A percentile compares a stretch with the other conserved stretches of the same genome.
phyloP scores from a whole-genome alignment of 2,113 vertebrate genomes.

The Eurypyga helias region DNA sequence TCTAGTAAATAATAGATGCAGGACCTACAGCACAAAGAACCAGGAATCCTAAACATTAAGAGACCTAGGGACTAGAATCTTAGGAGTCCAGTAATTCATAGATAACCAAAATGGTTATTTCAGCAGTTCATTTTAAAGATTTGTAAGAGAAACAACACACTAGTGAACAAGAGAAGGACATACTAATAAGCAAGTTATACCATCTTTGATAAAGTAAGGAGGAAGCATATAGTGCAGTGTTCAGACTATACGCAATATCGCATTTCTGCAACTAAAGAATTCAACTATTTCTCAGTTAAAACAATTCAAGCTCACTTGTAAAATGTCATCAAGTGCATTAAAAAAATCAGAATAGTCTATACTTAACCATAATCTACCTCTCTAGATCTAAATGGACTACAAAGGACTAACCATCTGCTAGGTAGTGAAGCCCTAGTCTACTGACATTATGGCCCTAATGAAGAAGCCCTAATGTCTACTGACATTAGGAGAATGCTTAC shows the following conservation, averaged over 20 bases:
- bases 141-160: not conserved
- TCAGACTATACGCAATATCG: not conserved
- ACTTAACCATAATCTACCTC: not conserved
- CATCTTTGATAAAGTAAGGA: not conserved
- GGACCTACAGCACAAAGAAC: not conserved
- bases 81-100: not conserved
- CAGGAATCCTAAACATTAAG: not conserved
- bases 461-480: too few species aligned
- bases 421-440: not conserved
- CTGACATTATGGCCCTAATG: too few species aligned
- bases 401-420: not conserved
- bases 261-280: not conserved
- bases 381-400: not conserved
- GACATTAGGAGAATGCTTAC: not conserved
- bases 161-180: not conserved
- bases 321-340: not conserved
- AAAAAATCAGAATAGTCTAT: fast-evolving
- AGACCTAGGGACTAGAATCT: not conserved
- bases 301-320: not conserved
- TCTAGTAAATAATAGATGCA: not conserved
- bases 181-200: not conserved
- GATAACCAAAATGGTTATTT: not conserved
- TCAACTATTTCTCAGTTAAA: not conserved
- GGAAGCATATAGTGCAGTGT: not conserved
- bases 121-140: not conserved